Percentiles rank a stretch among this genome's conserved stretches.
These are phyloP conservation scores for Odocoileus virginianus DNA, from an alignment of 2,113 vertebrate genomes.

Conservation along the genomic window DNA sequence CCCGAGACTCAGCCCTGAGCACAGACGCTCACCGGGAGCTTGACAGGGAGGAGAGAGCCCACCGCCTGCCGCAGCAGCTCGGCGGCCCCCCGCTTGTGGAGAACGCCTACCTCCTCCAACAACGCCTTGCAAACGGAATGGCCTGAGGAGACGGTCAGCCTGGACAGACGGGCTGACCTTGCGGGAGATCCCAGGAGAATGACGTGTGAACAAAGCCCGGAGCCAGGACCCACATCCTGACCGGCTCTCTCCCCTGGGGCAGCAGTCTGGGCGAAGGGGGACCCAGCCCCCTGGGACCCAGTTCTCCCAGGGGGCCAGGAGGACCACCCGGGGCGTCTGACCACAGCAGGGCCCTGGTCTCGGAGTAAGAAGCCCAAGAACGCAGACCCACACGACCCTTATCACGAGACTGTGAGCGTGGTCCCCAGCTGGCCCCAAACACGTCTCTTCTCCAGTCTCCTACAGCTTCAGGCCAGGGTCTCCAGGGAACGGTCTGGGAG, in stretches of 20 bases:
- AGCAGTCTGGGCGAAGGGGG: background rate
- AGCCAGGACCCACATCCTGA: rapidly evolving
- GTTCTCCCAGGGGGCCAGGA: background rate
- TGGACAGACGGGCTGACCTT: rapidly evolving
- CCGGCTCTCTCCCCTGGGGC: background rate
- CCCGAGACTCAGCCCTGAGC: slow-evolving; percentile 9
- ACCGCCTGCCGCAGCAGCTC: rapidly evolving
- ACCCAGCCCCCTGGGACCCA: background rate
- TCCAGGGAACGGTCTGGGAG: background rate
- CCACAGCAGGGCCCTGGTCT: background rate
- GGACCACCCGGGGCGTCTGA: background rate
- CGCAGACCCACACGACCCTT: rapidly evolving
- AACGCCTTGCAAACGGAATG: rapidly evolving
- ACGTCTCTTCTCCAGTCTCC: rapidly evolving
- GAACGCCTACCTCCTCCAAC: rapidly evolving
- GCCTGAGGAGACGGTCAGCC: background rate
- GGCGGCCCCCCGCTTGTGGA: rapidly evolving
- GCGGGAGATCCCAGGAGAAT: rapidly evolving
- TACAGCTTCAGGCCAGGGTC: background rate
- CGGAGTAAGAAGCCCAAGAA: rapidly evolving
- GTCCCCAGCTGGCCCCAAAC: too few relatives aligned
- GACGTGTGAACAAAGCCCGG: rapidly evolving
- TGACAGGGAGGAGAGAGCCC: background rate
- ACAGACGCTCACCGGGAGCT: background rate
- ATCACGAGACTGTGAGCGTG: rapidly evolving